These are phyloP conservation scores for Tachypleus tridentatus DNA, from an alignment of 1,140 invertebrate species.

Conservation along the genomic window DNA sequence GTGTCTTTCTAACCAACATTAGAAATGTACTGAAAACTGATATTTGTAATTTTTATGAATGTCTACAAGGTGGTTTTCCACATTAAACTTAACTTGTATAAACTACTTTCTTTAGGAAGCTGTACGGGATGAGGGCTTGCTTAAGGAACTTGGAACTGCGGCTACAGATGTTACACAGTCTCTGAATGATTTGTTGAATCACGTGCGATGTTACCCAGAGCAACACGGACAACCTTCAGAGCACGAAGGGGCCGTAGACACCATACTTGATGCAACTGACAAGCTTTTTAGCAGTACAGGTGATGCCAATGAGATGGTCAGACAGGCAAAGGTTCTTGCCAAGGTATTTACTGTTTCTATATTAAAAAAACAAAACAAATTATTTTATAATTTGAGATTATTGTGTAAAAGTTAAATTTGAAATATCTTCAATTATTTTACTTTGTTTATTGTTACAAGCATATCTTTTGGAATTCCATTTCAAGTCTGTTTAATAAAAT, in stretches of 20 bases:
- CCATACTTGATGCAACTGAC: slow-evolving; percentile 80
- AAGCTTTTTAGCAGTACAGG: slow-evolving; percentile 67
- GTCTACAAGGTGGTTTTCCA: background rate
- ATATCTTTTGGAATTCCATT: background rate
- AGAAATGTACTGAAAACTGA: background rate
- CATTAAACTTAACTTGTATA: background rate
- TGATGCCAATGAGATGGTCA: slow-evolving; percentile 86
- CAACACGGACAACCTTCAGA: slow-evolving; percentile 37
- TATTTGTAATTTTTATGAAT: background rate
- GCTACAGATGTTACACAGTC: slow-evolving; percentile 80
- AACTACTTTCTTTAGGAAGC: slow-evolving; percentile 16
- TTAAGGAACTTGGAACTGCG: slow-evolving; percentile 65
- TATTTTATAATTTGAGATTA: background rate
- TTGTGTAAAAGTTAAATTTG: background rate
- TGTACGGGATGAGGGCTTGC: slow-evolving; percentile 36
- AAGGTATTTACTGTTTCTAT: slow-evolving; percentile 32
- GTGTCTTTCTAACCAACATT: slow-evolving; percentile 1
- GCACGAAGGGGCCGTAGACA: slow-evolving; percentile 75
- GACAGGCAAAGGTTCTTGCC: slow-evolving; percentile 79
- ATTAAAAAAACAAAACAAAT: slow-evolving; percentile 1
- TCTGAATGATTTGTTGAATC: slow-evolving; percentile 77
- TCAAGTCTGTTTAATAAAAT: no score
- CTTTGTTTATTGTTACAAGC: background rate
- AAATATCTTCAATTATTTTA: slow-evolving; percentile 1
- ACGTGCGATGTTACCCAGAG: slow-evolving; percentile 46